Evolutionary conservation across 2,888 invertebrate species (phyloP), one percentile per base, ranked within the genome.

Genomic region (Perizoma flavofasciatum): DNA sequence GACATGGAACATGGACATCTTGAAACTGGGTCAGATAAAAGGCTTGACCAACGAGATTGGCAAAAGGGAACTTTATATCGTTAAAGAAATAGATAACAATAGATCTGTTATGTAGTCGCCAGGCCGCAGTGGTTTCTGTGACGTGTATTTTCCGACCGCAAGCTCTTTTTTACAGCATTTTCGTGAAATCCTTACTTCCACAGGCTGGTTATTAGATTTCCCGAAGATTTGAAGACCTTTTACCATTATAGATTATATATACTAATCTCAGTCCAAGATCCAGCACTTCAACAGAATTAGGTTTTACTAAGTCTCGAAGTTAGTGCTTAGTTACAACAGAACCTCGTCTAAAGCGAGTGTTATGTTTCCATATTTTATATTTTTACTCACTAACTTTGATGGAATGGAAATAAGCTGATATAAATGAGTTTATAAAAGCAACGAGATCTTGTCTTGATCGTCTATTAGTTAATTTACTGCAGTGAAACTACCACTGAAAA

Each of bases 11-110:
- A 22, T 22, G 22, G 22, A 65, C 61, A 53, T 63, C 46, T 56
- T 58, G 59, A 63, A 66, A 65, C 56, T 65, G 43, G 65, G 66
- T 60, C 65, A 65, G 63, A 66, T 62, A 60, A 59, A 51, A 11
- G 61, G 34, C 5, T 40, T 34, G 52, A 46, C 53, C 53, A 47
- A 51, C 46, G 39, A 10, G 35, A 49, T 45, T 49, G 32, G n/a
- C 56, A 43, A 61, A 61, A 48, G 5, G 40, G 43, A 53, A 46
- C 56, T 61, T 32, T 56, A 22, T 22, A 61, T 61, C 41, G 40
- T 46, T 34, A 35, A 6, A 22, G 37, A 5, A 39, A 49, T 45
- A 49, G 39, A 49, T 45, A 45, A 56, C 49, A 44, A 37, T 6
- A 4, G 37, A 5, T 6, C 37, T 1, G 5, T 4, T 37, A 7